Base-by-base conservation (phyloP, 2,888 invertebrate species). In the Nomada goodeniana region DNA sequence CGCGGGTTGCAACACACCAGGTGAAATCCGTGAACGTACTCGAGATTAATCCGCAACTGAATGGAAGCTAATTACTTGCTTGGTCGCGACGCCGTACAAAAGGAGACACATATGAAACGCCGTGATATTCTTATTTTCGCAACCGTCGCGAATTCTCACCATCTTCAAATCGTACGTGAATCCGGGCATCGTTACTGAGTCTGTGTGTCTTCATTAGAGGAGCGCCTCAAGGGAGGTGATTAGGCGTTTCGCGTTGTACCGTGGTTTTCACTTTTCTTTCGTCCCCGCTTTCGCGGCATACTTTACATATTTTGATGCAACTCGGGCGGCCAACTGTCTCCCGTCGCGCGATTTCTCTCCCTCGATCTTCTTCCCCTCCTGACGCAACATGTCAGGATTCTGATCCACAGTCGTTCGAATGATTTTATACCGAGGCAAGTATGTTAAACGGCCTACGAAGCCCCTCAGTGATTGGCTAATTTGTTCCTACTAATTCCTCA, bases 1-100 rank as follows among this genome's bases (percentile, higher is more conserved):
- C 29, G 2, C 7, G 13, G 36, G 64, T 81, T 81, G 53, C 82
- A 61, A 42, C 82, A 81, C 52, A 15, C 15, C 10, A 47, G 26
- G 81, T 65, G 81, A 81, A 81, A 81, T 75, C 74, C 69, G 53
- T 52, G 53, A 59, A 71, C 44, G n/a, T 59, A 60, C 67, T 52
- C 60, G 81, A 82, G 70, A 75, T 82, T 82, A 82, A 75, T 71
- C 50, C 82, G 65, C 75, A 81, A 76, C 52, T 82, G 82, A 82
- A 82, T 81, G 65, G 81, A 44, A 36, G 44, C 65, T 82, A 82
- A 82, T 82, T 82, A 82, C 68, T 61, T 9, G 65, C 64, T 42
- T 4, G 67, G 47, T 61, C 53, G 69, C 52, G 60, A 53, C 55
- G 44, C n/a, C 26, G 47, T 69, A 82, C 61, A 71, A 67, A 81